A percentile compares a stretch with the other conserved stretches of the same genome.
Evolutionary conservation across 1,140 invertebrate genomes (phyloP).

Genomic region (Drosophila funebris): DNA sequence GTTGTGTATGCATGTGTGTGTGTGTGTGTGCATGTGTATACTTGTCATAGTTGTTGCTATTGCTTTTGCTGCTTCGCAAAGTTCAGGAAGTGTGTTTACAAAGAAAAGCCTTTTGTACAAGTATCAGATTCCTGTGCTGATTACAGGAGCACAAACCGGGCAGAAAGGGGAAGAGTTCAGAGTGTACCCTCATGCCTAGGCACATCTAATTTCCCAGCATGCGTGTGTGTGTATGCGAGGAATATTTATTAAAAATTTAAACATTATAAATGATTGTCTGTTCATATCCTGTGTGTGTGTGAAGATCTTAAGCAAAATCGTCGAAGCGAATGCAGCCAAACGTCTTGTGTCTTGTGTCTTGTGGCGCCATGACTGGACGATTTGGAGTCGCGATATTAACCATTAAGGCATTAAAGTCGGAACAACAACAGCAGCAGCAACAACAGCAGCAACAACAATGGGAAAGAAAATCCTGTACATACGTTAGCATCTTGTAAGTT

Average conservation of each 20-base stretch:
- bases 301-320: constrained; percentile 29
- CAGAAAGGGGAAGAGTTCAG: background rate
- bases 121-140: constrained; percentile 80
- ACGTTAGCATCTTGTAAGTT: constrained; percentile 53
- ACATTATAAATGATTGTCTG: constrained; percentile 76
- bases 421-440: constrained; percentile 3
- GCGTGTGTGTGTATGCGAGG: constrained; percentile 22
- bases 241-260: constrained; percentile 79
- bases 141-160: constrained; percentile 65
- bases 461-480: constrained; percentile 9
- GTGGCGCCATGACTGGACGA: constrained; percentile 75
- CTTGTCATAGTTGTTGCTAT: constrained; percentile 46
- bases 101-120: constrained; percentile 81
- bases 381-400: constrained; percentile 63
- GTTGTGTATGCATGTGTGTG: background rate
- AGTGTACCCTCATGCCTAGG: background rate
- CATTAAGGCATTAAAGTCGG: constrained; percentile 71
- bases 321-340: constrained; percentile 7
- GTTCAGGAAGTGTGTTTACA: constrained; percentile 80
- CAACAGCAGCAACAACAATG: constrained; percentile 4
- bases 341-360: constrained; percentile 28
- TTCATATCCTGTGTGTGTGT: constrained; percentile 52
- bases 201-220: constrained; percentile 12
- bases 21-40: constrained; percentile 4
- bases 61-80: constrained; percentile 58